Conservation (phyloP, 1,140 invertebrate genomes). For the Ridgeia piscesae region DNA sequence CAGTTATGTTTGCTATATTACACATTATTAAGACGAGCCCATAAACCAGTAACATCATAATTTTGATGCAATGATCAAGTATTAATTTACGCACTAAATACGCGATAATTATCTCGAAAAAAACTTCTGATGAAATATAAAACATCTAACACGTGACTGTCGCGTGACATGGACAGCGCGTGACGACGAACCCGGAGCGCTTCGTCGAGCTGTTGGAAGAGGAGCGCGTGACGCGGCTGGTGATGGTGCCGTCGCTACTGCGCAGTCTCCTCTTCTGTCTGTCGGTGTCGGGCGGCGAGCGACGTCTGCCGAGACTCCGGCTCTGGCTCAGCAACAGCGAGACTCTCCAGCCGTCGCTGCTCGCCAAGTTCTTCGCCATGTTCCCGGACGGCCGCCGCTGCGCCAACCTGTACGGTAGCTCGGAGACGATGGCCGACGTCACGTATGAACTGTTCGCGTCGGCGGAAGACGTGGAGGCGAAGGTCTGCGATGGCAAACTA, state of each 20-base stretch:
- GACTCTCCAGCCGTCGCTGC: conserved; percentile 68
- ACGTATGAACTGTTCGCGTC: conserved; percentile 66
- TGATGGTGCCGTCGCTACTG: conserved; percentile 80
- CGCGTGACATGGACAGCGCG: conserved; percentile 43
- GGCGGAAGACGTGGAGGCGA: conserved; percentile 63
- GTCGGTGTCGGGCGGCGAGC: conserved; percentile 21
- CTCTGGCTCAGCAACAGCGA: conserved; percentile 84
- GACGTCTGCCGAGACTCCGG: conserved; percentile 63
- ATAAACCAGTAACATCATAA: neutral
- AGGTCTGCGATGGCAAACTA: conserved; percentile 64
- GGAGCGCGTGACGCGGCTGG: conserved; percentile 72
- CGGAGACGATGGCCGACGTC: conserved; percentile 83
- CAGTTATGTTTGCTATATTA: too few relatives aligned
- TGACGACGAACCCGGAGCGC: conserved; percentile 57
- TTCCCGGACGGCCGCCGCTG: conserved; percentile 67
- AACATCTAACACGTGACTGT: neutral
- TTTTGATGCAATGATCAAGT: too few relatives aligned
- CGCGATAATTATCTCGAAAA: neutral
- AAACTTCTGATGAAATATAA: neutral
- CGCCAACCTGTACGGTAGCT: conserved; percentile 87
- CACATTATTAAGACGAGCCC: too few relatives aligned
- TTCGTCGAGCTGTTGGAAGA: conserved; percentile 70
- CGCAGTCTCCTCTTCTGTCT: conserved; percentile 75
- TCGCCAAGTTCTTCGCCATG: conserved; percentile 70
- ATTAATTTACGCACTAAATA: too few relatives aligned